Conservation (phyloP, 1,140 invertebrate genomes). For the Tetramorium simillimum region DNA sequence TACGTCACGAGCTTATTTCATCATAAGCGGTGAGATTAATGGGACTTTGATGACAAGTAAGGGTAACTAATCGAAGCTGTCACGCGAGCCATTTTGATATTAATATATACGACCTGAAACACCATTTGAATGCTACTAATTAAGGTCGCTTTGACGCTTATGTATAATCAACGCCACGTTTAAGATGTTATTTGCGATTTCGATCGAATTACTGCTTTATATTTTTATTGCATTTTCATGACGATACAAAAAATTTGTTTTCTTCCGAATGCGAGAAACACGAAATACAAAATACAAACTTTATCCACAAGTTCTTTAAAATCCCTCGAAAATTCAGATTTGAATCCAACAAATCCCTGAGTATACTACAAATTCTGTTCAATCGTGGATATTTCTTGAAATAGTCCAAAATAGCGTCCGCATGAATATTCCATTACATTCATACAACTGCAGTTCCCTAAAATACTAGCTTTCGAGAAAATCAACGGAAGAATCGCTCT, state of each 20-base stretch:
- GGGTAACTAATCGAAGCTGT: constrained; percentile 58
- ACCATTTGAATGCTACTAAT: constrained; percentile 47
- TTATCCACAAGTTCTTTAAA: not conserved
- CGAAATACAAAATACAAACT: not conserved
- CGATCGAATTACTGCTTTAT: not conserved
- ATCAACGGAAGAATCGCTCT: constrained; percentile 18
- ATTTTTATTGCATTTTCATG: not conserved
- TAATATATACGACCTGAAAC: constrained; percentile 59
- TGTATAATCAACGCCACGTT: constrained; percentile 19
- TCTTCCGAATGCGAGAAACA: not conserved
- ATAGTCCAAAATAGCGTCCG: not conserved
- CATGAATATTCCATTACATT: not conserved
- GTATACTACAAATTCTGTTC: not conserved
- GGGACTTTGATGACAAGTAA: constrained; percentile 59
- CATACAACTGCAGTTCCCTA: not conserved
- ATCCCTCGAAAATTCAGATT: not conserved
- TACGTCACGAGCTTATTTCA: constrained; percentile 30
- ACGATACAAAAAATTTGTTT: not conserved
- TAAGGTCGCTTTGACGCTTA: constrained; percentile 43
- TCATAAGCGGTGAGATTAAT: constrained; percentile 50
- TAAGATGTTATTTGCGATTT: constrained; percentile 13
- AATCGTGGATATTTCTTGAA: not conserved
- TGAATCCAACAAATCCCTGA: not conserved
- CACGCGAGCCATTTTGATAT: constrained; percentile 56
- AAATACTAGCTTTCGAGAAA: constrained; percentile 12